Evolutionary conservation across 2,888 invertebrate species (phyloP).

Genomic region (Herminia tarsipennalis): DNA sequence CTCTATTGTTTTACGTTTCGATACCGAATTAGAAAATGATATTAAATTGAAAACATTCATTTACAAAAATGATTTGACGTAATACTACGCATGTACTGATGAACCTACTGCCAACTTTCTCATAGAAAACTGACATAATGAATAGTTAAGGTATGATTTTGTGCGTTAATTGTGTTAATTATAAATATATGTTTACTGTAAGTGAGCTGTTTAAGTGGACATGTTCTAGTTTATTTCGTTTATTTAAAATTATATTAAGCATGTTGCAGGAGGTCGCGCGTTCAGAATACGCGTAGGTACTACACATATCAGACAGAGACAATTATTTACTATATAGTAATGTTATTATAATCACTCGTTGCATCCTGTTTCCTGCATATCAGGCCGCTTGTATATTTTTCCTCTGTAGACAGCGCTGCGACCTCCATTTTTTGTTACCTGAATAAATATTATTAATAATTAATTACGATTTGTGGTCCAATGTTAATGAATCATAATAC

Average conservation of each 20-base stretch:
- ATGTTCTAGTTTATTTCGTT: conserved; percentile 80
- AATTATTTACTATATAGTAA: conserved; percentile 44
- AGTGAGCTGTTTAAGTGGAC: conserved; percentile 76
- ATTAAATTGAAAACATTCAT: conserved; percentile 67
- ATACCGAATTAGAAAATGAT: conserved; percentile 74
- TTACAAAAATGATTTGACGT: conserved; percentile 49
- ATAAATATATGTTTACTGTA: conserved; percentile 75
- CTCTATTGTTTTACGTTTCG: conserved; percentile 51
- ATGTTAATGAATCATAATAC: conserved; percentile 84
- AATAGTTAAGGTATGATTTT: conserved; percentile 72
- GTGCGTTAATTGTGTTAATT: conserved; percentile 81
- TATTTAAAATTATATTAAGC: conserved; percentile 74
- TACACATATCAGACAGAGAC: conserved; percentile 66
- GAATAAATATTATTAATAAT: conserved; percentile 83
- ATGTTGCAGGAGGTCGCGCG: conserved; percentile 71
- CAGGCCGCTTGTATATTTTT: conserved; percentile 49
- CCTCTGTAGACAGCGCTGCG: conserved; percentile 57
- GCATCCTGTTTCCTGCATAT: conserved; percentile 65
- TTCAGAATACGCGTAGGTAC: conserved; percentile 26
- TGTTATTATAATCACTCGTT: conserved; percentile 1
- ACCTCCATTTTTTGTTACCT: conserved; percentile 83
- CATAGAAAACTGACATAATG: conserved; percentile 61
- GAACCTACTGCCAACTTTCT: conserved; percentile 80
- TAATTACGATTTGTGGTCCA: conserved; percentile 85
- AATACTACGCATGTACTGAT: conserved; percentile 72